Percentiles rank a stretch among this genome's conserved stretches.
phyloP scores from a whole-genome alignment of 2,888 invertebrate genomes.

The Epinotia demarniana region DNA sequence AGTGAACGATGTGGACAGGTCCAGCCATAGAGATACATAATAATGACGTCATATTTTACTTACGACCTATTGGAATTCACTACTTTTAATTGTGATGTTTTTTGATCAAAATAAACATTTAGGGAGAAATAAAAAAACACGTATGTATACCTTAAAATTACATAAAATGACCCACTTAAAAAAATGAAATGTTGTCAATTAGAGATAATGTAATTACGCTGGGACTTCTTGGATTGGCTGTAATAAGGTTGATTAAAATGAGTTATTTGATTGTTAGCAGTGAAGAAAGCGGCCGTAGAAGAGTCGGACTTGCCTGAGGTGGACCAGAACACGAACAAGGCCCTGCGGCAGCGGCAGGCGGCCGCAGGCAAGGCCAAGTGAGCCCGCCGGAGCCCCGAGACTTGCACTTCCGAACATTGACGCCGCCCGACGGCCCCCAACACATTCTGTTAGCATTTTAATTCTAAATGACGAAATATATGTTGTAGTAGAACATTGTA shows the following conservation, averaged over 20 bases:
- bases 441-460: constrained; percentile 5
- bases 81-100: too few relatives aligned
- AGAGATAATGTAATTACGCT: background rate
- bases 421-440: constrained; percentile 5
- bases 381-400: constrained; percentile 41
- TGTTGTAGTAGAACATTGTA: constrained; percentile 14
- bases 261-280: constrained; percentile 69
- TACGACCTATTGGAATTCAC: too few relatives aligned
- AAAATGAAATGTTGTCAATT: too few relatives aligned
- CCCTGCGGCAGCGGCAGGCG: constrained; percentile 85
- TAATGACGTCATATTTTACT: too few relatives aligned
- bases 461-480: constrained; percentile 37
- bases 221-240: background rate
- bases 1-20: too few relatives aligned
- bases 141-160: too few relatives aligned
- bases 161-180: too few relatives aligned
- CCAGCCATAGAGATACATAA: too few relatives aligned
- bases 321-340: constrained; percentile 94
- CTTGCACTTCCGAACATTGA: constrained; percentile 32
- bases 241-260: background rate
- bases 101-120: too few relatives aligned
- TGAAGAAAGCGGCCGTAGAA: constrained; percentile 87
- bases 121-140: too few relatives aligned
- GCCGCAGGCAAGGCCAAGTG: constrained; percentile 85
- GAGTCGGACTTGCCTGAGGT: constrained; percentile 97